Percentiles rank a stretch among this genome's conserved stretches.
phyloP scores from a whole-genome alignment of 1,140 invertebrate species.

The Aleiodes sp. region DNA sequence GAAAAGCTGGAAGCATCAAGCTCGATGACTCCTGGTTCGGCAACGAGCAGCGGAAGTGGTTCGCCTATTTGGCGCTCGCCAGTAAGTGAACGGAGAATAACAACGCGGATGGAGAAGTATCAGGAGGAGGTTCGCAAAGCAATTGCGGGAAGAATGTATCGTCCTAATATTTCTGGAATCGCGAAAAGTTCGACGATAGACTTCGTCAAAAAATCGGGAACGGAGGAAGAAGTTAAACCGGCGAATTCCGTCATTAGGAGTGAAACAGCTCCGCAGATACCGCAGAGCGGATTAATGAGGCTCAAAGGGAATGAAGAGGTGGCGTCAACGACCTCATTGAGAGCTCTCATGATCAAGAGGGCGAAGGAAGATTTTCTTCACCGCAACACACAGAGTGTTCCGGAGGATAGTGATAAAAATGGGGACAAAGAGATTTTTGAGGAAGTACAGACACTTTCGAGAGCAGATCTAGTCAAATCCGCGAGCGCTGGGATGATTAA shows the following conservation, averaged over 20 bases:
- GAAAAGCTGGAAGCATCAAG: slow-evolving; percentile 63
- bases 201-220: not conserved
- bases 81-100: slow-evolving; percentile 67
- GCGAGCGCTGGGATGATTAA: slow-evolving; percentile 79
- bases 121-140: slow-evolving; percentile 62
- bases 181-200: slow-evolving; percentile 10
- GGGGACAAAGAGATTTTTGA: not conserved
- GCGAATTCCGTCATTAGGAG: not conserved
- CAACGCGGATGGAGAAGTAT: slow-evolving; percentile 68
- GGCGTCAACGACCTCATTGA: slow-evolving; percentile 29
- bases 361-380: slow-evolving; percentile 73
- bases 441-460: not conserved
- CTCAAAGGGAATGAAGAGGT: not conserved
- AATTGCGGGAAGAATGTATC: slow-evolving; percentile 23
- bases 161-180: slow-evolving; percentile 53
- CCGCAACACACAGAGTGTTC: not conserved
- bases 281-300: not conserved
- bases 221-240: not conserved
- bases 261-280: slow-evolving; percentile 18
- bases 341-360: slow-evolving; percentile 69
- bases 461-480: slow-evolving; percentile 69
- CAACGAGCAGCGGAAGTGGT: slow-evolving; percentile 66
- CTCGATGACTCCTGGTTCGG: slow-evolving; percentile 38
- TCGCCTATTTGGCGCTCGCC: slow-evolving; percentile 72
- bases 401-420: not conserved